A percentile compares a stretch with the other conserved stretches of the same genome.
These are phyloP conservation scores for Diuraphis noxia DNA, from an alignment of 1,140 invertebrate genomes.

Conservation along the genomic window DNA sequence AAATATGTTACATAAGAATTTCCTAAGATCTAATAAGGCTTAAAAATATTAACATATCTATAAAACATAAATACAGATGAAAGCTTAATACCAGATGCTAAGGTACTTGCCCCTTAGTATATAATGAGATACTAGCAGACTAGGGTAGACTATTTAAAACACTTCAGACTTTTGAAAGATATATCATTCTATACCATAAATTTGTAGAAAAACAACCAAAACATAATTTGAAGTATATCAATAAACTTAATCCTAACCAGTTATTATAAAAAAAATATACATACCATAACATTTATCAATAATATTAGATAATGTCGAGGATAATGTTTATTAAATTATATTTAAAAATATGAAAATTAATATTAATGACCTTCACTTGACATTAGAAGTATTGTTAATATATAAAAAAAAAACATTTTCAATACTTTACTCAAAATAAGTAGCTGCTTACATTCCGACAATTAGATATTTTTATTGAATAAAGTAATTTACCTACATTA, in stretches of 20 bases:
- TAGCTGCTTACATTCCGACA: neutral
- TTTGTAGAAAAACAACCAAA: neutral
- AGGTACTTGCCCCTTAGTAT: no score
- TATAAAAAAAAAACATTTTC: neutral
- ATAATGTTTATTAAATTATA: neutral
- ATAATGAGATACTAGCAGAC: no score
- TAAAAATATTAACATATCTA: neutral
- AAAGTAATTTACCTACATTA: neutral
- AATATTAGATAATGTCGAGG: no score
- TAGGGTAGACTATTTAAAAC: neutral
- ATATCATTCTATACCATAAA: neutral
- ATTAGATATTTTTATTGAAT: neutral
- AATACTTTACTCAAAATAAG: neutral
- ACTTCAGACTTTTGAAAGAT: neutral
- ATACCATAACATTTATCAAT: neutral
- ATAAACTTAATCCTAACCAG: neutral
- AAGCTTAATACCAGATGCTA: neutral
- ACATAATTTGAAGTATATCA: neutral
- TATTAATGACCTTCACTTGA: conserved; percentile 23
- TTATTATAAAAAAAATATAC: neutral
- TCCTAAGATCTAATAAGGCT: no score
- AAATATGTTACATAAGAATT: neutral
- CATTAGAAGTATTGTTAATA: neutral
- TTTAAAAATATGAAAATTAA: neutral
- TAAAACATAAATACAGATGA: neutral